Evolutionary conservation across 2,888 invertebrate species (phyloP).

Genomic region (Psylliodes chrysocephalus): DNA sequence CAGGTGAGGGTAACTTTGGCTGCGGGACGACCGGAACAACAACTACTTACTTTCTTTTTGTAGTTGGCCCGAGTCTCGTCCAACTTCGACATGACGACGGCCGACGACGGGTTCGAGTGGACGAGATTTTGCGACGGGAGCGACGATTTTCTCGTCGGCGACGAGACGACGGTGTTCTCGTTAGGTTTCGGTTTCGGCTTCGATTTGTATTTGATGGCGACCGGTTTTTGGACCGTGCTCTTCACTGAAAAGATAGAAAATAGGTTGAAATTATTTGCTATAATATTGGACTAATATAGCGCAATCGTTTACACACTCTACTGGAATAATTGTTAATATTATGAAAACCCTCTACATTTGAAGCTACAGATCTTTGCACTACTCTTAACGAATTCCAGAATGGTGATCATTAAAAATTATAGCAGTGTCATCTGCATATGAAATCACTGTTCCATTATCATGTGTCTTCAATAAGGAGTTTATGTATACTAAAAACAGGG

Average conservation of each 20-base stretch:
- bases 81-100: constrained; percentile 18
- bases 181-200: constrained; percentile 40
- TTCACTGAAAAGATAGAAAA: constrained; percentile 55
- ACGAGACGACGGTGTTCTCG: constrained; percentile 4
- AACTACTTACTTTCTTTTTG: constrained; percentile 10
- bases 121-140: constrained; percentile 45
- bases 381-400: no score
- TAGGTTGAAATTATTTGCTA: no score
- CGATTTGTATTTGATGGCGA: constrained; percentile 65
- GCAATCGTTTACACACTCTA: no score
- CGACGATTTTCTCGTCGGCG: constrained; percentile 40
- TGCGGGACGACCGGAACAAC: constrained; percentile 37
- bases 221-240: constrained; percentile 66
- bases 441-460: no score
- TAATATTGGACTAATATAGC: no score
- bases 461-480: no score
- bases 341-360: no score
- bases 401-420: no score
- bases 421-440: no score
- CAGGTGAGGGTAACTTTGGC: constrained; percentile 66
- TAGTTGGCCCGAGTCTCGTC: constrained; percentile 12
- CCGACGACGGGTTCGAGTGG: constrained; percentile 38
- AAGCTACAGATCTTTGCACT: no score
- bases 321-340: no score
- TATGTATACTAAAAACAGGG: no score